A percentile compares a stretch with the other conserved stretches of the same genome.
Evolutionary conservation across 2,797 vertebrate genomes (phyloP).

Genomic region (Oryzias sinensis): DNA sequence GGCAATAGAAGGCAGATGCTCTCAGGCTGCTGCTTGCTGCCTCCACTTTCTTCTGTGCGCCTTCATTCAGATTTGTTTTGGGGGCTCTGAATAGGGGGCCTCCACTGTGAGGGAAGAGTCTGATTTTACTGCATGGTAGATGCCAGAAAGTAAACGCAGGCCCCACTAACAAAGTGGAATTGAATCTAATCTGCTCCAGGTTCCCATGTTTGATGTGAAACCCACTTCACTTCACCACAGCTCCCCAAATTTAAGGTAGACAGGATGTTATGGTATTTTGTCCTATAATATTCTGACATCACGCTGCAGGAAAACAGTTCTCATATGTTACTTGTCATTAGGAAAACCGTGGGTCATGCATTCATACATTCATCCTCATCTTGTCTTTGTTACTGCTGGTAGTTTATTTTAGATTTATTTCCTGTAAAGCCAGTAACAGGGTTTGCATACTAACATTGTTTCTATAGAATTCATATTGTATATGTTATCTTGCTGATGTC

Average conservation of each 20-base stretch:
- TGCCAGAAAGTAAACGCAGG: constrained; percentile 74
- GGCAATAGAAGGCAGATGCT: constrained; percentile 79
- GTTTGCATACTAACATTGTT: constrained; percentile 46
- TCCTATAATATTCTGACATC: constrained; percentile 71
- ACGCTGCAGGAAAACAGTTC: constrained; percentile 60
- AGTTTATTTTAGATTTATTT: constrained; percentile 14
- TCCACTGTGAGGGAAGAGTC: constrained; percentile 52
- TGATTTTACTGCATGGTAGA: constrained; percentile 68
- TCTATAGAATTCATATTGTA: constrained; percentile 49
- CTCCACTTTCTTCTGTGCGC: constrained; percentile 25
- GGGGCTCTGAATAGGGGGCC: constrained; percentile 52
- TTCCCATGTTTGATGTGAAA: constrained; percentile 70
- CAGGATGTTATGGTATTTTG: constrained; percentile 70
- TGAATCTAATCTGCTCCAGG: constrained; percentile 74
- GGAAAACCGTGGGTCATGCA: constrained; percentile 38
- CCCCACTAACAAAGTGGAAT: constrained; percentile 73
- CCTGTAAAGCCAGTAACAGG: constrained; percentile 43
- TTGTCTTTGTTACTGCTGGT: constrained; percentile 35
- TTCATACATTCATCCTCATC: constrained; percentile 41
- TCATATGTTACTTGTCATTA: constrained; percentile 68
- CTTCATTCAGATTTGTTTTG: constrained; percentile 52
- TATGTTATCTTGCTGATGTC: constrained; percentile 53
- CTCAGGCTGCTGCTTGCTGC: constrained; percentile 30
- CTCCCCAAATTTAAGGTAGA: constrained; percentile 46
- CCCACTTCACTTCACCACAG: constrained; percentile 50